Evolutionary conservation across 2,113 vertebrate species (phyloP).

Genomic region (Rhagologus leucostigma): DNA sequence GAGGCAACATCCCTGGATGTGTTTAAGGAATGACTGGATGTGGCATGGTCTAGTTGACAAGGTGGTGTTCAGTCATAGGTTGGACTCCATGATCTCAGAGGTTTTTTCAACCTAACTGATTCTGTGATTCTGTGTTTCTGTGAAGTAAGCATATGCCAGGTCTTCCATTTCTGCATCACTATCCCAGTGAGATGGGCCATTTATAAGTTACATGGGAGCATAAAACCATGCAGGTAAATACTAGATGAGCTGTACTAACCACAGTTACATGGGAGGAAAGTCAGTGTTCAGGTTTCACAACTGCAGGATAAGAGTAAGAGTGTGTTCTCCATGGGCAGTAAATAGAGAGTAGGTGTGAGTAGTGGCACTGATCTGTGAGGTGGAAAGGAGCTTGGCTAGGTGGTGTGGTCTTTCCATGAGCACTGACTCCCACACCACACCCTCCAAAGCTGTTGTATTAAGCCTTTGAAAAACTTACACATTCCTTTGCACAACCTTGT

Average conservation of each 20-base stretch:
- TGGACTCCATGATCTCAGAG: rapidly evolving
- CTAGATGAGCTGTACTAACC: not conserved
- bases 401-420: not conserved
- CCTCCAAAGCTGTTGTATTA: rapidly evolving
- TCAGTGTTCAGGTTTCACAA: not conserved
- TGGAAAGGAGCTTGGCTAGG: not conserved
- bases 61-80: not conserved
- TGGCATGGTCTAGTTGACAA: not conserved
- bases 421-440: not conserved
- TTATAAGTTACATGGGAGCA: not conserved
- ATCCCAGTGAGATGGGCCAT: not conserved
- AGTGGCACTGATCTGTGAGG: not conserved
- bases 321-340: not conserved
- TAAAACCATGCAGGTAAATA: not conserved
- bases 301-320: not conserved
- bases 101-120: not conserved
- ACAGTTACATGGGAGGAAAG: not conserved
- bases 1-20: rapidly evolving
- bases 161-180: not conserved
- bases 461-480: not conserved
- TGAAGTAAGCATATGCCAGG: not conserved
- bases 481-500: not conserved
- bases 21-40: not conserved
- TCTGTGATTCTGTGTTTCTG: not conserved
- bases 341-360: not conserved